These are phyloP conservation scores for Plectrocnemia conspersa DNA, from an alignment of 1,140 invertebrate genomes.

Conservation along the genomic window DNA sequence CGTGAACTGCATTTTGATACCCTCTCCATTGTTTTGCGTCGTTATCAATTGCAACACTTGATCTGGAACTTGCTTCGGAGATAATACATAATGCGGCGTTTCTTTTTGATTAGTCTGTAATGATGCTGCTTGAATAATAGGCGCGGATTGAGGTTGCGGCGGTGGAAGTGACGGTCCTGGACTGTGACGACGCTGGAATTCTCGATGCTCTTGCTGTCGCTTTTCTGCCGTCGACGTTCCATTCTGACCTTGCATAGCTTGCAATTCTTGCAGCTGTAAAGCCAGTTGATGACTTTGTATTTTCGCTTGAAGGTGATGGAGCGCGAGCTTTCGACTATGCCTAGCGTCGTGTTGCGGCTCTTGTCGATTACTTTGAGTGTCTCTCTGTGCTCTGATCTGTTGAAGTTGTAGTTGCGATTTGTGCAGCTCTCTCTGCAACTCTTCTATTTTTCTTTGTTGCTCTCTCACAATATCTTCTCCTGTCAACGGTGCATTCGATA, in stretches of 20 bases:
- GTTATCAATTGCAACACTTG: conserved; percentile 30
- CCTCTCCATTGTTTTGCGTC: conserved; percentile 24
- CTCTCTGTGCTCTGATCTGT: conserved; percentile 51
- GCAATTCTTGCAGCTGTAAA: conserved; percentile 54
- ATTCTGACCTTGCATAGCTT: conserved; percentile 52
- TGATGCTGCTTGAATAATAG: conserved; percentile 12
- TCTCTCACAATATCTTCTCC: conserved; percentile 73
- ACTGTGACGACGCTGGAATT: conserved; percentile 32
- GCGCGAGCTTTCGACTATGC: conserved; percentile 53
- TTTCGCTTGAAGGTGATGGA: conserved; percentile 67
- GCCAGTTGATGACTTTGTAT: conserved; percentile 58
- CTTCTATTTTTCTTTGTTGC: conserved; percentile 82
- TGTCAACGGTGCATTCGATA: conserved; percentile 9
- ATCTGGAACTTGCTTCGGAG: conserved; percentile 30
- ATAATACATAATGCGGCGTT: conserved; percentile 38
- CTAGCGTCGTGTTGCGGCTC: conserved; percentile 36
- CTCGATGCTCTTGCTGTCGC: conserved; percentile 36
- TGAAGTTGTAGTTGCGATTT: conserved; percentile 70
- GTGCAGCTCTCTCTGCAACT: conserved; percentile 77
- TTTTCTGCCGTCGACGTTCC: conserved; percentile 42
- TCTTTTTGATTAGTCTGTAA: conserved; percentile 36
- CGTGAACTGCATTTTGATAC: conserved; percentile 32
- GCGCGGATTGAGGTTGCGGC: conserved; percentile 34
- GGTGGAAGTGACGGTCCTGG: conserved; percentile 40
- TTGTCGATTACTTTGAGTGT: conserved; percentile 30